Evolutionary conservation across 2,888 invertebrate genomes (phyloP), one percentile per base, ranked within the genome.

Genomic region (Linnaemya tessellans): DNA sequence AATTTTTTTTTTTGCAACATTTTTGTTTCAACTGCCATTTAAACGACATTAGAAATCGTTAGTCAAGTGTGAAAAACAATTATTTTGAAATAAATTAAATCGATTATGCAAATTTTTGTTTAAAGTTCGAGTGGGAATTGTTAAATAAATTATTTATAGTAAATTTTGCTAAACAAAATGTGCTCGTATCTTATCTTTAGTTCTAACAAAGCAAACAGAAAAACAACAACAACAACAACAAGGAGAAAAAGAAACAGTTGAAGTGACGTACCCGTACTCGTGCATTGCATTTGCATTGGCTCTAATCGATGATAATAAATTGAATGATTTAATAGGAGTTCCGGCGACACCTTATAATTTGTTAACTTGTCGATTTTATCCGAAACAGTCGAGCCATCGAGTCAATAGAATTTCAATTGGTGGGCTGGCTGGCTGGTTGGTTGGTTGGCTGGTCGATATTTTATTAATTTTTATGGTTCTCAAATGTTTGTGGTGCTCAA

Each of bases 271-370:
- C 22, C 0, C 0, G n/a, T 11, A 25, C 18, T 25, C 9, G 51
- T 7, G 20, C 64, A 22, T 43, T 65, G 43, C 43, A 30, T 71
- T 73, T 67, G 25, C 56, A 51, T 18, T 64, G 46, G 15, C 41
- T 60, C 41, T 60, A 54, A 84, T 58, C 75, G 54, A 51, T 56
- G 38, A 41, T 77, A 75, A 80, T 80, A 80, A 84, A 84, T 67
- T 80, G 65, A 58, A 15, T 41, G 41, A 84, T 60, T 77, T 84
- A 67, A 84, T 84, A 77, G 58, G 60, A 80, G 67, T 77, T 67
- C 22, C 70, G 67, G 71, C 68, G 80, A 80, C 77, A 80, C 71
- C 77, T 68, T 68, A 18, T 58, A 67, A 80, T 77, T 70, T 83
- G 49, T 65, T 65, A 46, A 68, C 9, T 38, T 68, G 22, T 58